Conservation (phyloP, 2,113 vertebrate genomes). For the Macquaria ambigua region DNA sequence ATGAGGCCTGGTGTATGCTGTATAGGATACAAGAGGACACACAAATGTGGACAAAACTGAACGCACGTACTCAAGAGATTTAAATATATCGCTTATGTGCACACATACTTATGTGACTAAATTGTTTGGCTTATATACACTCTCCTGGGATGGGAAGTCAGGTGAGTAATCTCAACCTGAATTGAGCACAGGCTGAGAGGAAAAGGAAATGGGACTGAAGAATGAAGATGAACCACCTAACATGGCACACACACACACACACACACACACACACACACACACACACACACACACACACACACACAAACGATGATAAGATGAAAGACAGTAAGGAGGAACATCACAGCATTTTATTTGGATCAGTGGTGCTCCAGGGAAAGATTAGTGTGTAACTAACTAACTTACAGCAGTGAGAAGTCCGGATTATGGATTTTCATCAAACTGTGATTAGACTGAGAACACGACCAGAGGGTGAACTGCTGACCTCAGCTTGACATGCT, state of each 20-base stretch:
- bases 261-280: neutral
- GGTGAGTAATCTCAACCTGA: slow-evolving; percentile 37
- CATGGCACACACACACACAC: neutral
- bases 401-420: slow-evolving; percentile 30
- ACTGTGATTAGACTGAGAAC: slow-evolving; percentile 38
- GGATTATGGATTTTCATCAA: slow-evolving; percentile 46
- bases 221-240: slow-evolving; percentile 13
- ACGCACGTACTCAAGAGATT: neutral
- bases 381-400: slow-evolving; percentile 42
- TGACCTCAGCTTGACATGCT: slow-evolving; percentile 39
- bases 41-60: slow-evolving; percentile 19
- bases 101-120: slow-evolving; percentile 26
- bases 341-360: slow-evolving; percentile 26
- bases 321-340: slow-evolving; percentile 26
- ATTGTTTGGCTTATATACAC: slow-evolving; percentile 13
- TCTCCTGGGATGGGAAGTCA: slow-evolving; percentile 35
- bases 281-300: neutral
- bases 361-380: slow-evolving; percentile 15
- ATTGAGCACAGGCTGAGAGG: neutral
- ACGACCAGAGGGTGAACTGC: slow-evolving; percentile 23
- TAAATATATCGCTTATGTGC: slow-evolving; percentile 6
- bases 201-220: slow-evolving; percentile 22
- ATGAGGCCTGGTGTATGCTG: slow-evolving; percentile 43
- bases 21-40: slow-evolving; percentile 19
- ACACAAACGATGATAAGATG: neutral